A percentile compares a stretch with the other conserved stretches of the same genome.
Evolutionary conservation across 2,113 vertebrate genomes (phyloP).

Genomic region (Alosa alosa): DNA sequence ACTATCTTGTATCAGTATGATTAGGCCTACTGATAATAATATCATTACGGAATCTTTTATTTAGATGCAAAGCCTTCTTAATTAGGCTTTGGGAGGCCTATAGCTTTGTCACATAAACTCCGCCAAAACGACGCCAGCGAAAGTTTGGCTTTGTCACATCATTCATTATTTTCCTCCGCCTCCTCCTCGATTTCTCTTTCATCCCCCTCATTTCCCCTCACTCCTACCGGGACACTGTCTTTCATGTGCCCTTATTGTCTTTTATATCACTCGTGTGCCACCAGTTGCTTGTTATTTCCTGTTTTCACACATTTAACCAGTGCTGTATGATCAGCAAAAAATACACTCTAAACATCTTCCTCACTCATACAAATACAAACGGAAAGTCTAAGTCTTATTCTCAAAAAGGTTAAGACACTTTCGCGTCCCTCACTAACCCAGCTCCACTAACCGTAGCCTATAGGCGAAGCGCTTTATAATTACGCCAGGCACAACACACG

Average conservation of each 20-base stretch:
- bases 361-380: neutral
- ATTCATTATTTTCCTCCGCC: neutral
- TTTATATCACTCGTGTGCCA: neutral
- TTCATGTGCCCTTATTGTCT: neutral
- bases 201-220: constrained; percentile 1
- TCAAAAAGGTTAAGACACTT: neutral
- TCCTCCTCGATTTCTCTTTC: neutral
- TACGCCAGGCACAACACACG: no score
- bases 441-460: no score
- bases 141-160: neutral
- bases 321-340: neutral
- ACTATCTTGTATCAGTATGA: no score
- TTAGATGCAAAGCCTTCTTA: neutral
- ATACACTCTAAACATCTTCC: neutral
- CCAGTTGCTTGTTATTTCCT: neutral
- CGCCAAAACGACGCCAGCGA: neutral
- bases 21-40: no score
- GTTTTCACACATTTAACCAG: constrained; percentile 4
- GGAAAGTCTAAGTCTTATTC: neutral
- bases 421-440: no score
- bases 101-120: neutral
- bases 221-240: neutral
- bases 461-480: no score
- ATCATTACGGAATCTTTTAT: no score
- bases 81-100: neutral